These are phyloP conservation scores for Yponomeuta malinellus DNA, from an alignment of 2,888 invertebrate genomes.

Conservation along the genomic window DNA sequence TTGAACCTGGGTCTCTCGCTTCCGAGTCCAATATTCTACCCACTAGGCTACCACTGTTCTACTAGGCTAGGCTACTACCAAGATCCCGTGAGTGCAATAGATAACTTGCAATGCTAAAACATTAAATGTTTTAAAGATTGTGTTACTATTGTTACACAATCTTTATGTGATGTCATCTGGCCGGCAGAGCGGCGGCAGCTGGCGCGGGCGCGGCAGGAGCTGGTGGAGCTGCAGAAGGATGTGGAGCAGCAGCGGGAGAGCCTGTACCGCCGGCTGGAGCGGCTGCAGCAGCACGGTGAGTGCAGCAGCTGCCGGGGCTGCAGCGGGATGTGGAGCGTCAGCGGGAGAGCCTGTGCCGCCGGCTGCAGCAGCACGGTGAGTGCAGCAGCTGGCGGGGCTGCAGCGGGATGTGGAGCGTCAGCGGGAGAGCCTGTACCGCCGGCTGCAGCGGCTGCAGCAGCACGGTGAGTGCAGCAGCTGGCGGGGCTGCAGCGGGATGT, in stretches of 20 bases:
- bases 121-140: too few species aligned
- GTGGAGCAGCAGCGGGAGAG: constrained; percentile 94
- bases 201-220: constrained; percentile 80
- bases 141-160: too few species aligned
- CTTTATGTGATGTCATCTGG: too few species aligned
- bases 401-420: constrained; percentile 90
- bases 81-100: too few species aligned
- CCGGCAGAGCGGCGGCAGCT: constrained; percentile 78
- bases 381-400: constrained; percentile 84
- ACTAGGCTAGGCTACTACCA: too few species aligned
- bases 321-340: too few species aligned
- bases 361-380: constrained; percentile 75
- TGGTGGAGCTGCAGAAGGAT: constrained; percentile 86
- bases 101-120: too few species aligned
- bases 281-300: constrained; percentile 75
- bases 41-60: too few species aligned
- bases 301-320: neutral
- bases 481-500: too few species aligned
- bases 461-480: constrained; percentile 39
- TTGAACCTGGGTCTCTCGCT: too few species aligned
- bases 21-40: too few species aligned
- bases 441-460: constrained; percentile 85
- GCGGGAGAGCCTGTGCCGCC: neutral
- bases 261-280: constrained; percentile 90
- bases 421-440: constrained; percentile 91